phyloP scores from a whole-genome alignment of 1,140 invertebrate species.

The Euglossa dilemma region DNA sequence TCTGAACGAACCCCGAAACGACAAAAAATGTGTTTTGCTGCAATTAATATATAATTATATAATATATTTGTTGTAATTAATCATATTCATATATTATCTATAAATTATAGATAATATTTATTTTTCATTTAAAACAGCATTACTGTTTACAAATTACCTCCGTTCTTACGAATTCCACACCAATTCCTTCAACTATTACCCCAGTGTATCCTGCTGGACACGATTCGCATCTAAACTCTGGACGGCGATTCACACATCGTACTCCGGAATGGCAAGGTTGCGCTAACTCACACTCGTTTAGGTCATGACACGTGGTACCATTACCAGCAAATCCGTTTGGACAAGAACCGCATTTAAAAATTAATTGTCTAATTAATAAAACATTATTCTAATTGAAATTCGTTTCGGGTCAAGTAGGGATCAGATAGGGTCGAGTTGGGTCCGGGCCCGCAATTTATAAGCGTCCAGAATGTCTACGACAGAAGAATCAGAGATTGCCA shows the following conservation, averaged over 20 bases:
- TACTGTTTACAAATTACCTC: slow-evolving; percentile 79
- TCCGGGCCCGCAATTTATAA: no score
- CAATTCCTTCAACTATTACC: slow-evolving; percentile 85
- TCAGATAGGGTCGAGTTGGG: no score
- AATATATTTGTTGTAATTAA: no score
- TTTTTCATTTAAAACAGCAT: not conserved
- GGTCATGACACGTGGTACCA: slow-evolving; percentile 89
- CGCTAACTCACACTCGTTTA: slow-evolving; percentile 93
- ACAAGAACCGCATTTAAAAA: slow-evolving; percentile 87
- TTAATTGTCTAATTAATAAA: not conserved
- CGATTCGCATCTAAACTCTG: slow-evolving; percentile 91
- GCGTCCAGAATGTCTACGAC: no score
- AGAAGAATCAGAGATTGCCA: no score
- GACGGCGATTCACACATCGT: slow-evolving; percentile 90
- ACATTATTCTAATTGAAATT: no score
- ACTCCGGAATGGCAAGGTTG: slow-evolving; percentile 92
- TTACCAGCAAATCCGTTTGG: slow-evolving; percentile 92
- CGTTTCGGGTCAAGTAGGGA: no score
- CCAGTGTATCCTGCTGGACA: slow-evolving; percentile 92
- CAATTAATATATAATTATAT: no score
- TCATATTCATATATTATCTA: no score
- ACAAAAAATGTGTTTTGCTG: no score
- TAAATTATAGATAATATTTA: no score
- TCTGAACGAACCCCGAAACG: no score
- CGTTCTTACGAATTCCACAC: slow-evolving; percentile 86